Percentiles rank a stretch among this genome's conserved stretches.
phyloP scores from a whole-genome alignment of 2,113 vertebrate species.

The mouse (Mus musculus) region GRCm39 chr5:29698001-29698500 shows the following conservation, averaged over 20 bases:
- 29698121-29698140: not conserved
- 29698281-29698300: not conserved
- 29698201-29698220: not conserved
- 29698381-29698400: not conserved
- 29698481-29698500: too few relatives aligned
- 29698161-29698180: not conserved
- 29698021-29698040: not conserved
- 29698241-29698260: not conserved
- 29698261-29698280: not conserved
- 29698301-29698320: not conserved
- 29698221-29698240: not conserved
- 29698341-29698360: not conserved
- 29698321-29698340: not conserved
- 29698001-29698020: not conserved
- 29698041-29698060: not conserved
- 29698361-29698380: not conserved
- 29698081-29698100: not conserved
- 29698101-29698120: not conserved
- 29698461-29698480: too few relatives aligned
- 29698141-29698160: too few relatives aligned
- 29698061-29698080: not conserved
- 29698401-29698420: too few relatives aligned
- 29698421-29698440: too few relatives aligned
- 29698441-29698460: too few relatives aligned
- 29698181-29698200: not conserved